Evolutionary conservation across 2,888 invertebrate species (phyloP).

Genomic region (Sycophila texana): DNA sequence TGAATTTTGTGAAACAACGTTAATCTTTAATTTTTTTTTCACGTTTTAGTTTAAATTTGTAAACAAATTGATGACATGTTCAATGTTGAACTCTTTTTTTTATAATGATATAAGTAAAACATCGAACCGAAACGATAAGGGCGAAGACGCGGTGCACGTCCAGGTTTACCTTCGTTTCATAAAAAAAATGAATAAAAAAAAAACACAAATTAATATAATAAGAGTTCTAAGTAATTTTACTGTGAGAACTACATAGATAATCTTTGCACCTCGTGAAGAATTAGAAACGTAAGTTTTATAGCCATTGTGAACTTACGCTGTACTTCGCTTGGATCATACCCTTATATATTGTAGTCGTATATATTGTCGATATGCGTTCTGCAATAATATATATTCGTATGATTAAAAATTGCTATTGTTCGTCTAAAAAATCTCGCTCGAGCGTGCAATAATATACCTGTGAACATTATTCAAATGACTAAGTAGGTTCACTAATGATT

Average conservation of each 20-base stretch:
- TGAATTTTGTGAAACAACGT: conserved; percentile 26
- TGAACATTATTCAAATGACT: conserved; percentile 33
- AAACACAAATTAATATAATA: neutral
- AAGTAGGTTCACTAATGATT: conserved; percentile 21
- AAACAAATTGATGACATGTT: conserved; percentile 18
- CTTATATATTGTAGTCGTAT: conserved; percentile 46
- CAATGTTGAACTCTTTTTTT: conserved; percentile 36
- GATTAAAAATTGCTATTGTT: conserved; percentile 45
- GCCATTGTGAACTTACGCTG: conserved; percentile 34
- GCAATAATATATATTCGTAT: conserved; percentile 51
- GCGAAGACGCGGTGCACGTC: neutral
- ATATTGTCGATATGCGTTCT: conserved; percentile 39
- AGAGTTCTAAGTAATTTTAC: conserved; percentile 40
- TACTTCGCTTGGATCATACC: conserved; percentile 39
- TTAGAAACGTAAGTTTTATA: conserved; percentile 46
- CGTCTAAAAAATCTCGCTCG: conserved; percentile 38
- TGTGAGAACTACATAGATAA: conserved; percentile 47
- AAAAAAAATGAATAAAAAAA: conserved; percentile 21
- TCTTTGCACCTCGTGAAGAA: conserved; percentile 46
- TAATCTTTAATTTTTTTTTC: conserved; percentile 33
- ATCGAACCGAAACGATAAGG: conserved; percentile 43
- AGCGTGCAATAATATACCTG: conserved; percentile 45
- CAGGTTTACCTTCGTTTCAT: conserved; percentile 33
- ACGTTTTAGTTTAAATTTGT: conserved; percentile 39
- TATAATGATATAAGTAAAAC: conserved; percentile 45